phyloP scores from a whole-genome alignment of 2,797 vertebrate species.

The Rhinatrema bivittatum region DNA sequence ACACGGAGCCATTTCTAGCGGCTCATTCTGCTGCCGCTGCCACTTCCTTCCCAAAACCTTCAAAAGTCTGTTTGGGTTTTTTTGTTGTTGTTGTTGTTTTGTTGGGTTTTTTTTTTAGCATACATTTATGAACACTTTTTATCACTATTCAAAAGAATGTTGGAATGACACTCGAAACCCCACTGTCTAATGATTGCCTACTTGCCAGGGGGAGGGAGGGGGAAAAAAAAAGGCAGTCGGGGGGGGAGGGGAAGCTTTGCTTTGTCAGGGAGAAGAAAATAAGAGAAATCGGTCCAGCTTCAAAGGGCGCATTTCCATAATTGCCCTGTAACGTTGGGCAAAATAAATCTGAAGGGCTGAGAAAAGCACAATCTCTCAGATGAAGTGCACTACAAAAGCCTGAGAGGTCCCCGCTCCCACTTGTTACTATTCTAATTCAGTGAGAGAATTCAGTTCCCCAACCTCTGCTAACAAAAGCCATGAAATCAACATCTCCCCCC shows the following conservation, averaged over 20 bases:
- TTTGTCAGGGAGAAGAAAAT: conserved; percentile 69
- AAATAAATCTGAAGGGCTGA: conserved; percentile 78
- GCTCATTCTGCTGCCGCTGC: not conserved
- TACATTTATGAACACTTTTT: conserved; percentile 32
- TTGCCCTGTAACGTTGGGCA: conserved; percentile 92
- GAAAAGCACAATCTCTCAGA: conserved; percentile 87
- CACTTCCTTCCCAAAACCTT: conserved; percentile 11
- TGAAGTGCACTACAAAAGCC: conserved; percentile 84
- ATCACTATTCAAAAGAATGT: conserved; percentile 16
- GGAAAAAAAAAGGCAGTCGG: conserved; percentile 32
- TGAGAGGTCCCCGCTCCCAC: conserved; percentile 65
- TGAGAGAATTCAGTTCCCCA: conserved; percentile 76
- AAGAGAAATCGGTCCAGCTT: conserved; percentile 75
- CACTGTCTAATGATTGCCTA: conserved; percentile 7
- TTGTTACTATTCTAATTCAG: conserved; percentile 80
- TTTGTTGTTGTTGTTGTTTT: too few relatives aligned
- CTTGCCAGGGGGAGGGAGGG: conserved; percentile 28
- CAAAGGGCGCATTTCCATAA: conserved; percentile 97
- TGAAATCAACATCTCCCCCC: conserved; percentile 80
- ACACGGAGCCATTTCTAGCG: conserved; percentile 1
- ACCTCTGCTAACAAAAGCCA: conserved; percentile 80
- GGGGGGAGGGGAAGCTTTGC: conserved; percentile 57
- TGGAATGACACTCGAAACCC: conserved; percentile 26
- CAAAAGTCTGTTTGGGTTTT: conserved; percentile 13
- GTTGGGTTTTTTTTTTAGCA: conserved; percentile 8